A percentile compares a stretch with the other conserved stretches of the same genome.
These are phyloP conservation scores for Pangasius djambal DNA, from an alignment of 2,797 vertebrate species.

Conservation along the genomic window DNA sequence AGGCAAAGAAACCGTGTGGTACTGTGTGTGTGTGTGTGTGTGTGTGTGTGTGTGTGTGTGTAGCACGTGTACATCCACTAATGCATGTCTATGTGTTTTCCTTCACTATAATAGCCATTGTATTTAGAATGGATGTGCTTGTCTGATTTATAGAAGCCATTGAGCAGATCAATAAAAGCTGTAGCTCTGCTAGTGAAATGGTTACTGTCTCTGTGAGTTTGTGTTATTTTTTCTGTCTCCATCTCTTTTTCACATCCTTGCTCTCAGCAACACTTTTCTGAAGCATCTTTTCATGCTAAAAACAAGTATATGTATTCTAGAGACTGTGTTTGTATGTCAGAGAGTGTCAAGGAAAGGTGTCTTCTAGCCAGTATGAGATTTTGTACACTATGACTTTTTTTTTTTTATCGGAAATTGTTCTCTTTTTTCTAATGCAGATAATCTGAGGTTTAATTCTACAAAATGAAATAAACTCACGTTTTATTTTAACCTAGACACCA, in stretches of 20 bases:
- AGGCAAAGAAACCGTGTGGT: slow-evolving; percentile 1
- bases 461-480: not conserved
- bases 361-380: not conserved
- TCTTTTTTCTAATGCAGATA: not conserved
- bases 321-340: not conserved
- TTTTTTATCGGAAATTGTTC: not conserved
- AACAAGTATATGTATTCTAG: not conserved
- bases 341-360: not conserved
- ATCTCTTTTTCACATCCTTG: slow-evolving; percentile 19
- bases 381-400: not conserved
- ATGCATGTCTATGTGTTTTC: slow-evolving; percentile 38
- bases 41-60: not conserved
- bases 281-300: slow-evolving; percentile 28
- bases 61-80: slow-evolving; percentile 2
- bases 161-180: slow-evolving; percentile 56
- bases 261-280: slow-evolving; percentile 19
- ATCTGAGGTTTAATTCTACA: not conserved
- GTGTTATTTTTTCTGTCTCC: slow-evolving; percentile 40
- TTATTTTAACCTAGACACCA: not conserved
- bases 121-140: slow-evolving; percentile 35
- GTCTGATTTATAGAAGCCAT: slow-evolving; percentile 55
- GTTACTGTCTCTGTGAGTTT: slow-evolving; percentile 44
- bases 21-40: slow-evolving; percentile 7
- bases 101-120: slow-evolving; percentile 31
- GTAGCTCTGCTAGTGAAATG: slow-evolving; percentile 37